Base-by-base conservation (phyloP, 2,888 invertebrate genomes). In the Cephus rjabovi region DNA sequence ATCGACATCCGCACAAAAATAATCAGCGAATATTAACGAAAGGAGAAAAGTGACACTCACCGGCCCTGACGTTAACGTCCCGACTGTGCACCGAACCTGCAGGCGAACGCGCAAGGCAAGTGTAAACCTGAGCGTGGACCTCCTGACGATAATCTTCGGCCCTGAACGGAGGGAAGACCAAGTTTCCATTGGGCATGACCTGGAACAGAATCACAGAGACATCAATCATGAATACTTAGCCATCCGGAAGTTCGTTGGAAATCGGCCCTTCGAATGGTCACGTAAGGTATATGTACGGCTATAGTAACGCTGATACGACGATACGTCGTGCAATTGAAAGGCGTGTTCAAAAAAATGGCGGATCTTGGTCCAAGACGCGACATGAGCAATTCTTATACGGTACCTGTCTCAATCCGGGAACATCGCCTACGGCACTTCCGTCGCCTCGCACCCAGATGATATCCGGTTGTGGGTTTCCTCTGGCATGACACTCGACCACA, bases 391-490 rank as follows among this genome's bases (percentile, higher is more conserved):
- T 1, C 15, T 6, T 40, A 74, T 34, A 77, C 85, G 86, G 85
- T 87, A 96, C 97, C 94, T 97, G 96, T 92, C 97, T 93, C 79
- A 97, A 92, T 86, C 96, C 98, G 83, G 97, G 97, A 56, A 98
- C 97, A 90, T 97, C 97, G 80, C 97, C 97, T 80, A 98, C 97
- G 81, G 97, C 97, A 79, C 96, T 96, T 79, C 98, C 98, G 92
- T 98, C 98, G 84, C 96, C 95, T 86, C 97, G 95, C 76, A 98
- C 95, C 98, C 98, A 98, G 89, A 98, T 97, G 85, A 98, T 96
- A 91, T 97, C 96, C 77, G 98, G 97, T 84, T 96, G 94, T 34
- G 98, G 98, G 86, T 96, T 96, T 84, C 98, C 98, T 88, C 96
- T 94, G 23, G 98, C 97, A 84, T 97, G 96, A 91, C 98, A 98